Conservation (phyloP, 1,140 invertebrate species). For the Hyles vespertilio region DNA sequence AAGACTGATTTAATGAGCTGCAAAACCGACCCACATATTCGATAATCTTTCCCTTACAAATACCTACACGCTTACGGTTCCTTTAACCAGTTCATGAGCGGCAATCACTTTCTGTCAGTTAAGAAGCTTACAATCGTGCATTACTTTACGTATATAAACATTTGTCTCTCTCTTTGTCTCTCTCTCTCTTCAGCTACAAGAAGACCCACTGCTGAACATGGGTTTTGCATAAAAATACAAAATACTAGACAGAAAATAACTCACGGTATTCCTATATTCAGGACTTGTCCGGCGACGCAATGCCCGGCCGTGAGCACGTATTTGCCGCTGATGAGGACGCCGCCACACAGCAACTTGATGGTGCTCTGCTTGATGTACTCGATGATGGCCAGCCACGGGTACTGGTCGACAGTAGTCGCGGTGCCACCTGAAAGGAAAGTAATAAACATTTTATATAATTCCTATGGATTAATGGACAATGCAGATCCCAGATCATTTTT, state of each 20-base stretch:
- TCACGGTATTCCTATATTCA: constrained; percentile 32
- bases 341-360: constrained; percentile 47
- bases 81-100: neutral
- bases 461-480: too few relatives aligned
- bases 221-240: too few relatives aligned
- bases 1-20: too few relatives aligned
- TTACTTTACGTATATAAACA: neutral
- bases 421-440: constrained; percentile 43
- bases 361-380: constrained; percentile 44
- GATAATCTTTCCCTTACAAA: neutral
- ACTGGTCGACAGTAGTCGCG: constrained; percentile 41
- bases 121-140: neutral
- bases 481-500: too few relatives aligned
- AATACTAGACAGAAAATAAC: constrained; percentile 15
- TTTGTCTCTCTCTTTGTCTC: neutral
- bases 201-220: too few relatives aligned
- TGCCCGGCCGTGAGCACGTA: constrained; percentile 55
- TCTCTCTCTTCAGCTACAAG: too few relatives aligned
- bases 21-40: too few relatives aligned
- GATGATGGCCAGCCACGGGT: constrained; percentile 49
- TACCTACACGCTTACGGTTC: neutral
- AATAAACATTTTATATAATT: too few relatives aligned
- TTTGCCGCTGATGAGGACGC: constrained; percentile 44
- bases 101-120: neutral
- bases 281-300: constrained; percentile 28